Conservation (phyloP, 2,113 vertebrate genomes). For the Ceyx margarethae region DNA sequence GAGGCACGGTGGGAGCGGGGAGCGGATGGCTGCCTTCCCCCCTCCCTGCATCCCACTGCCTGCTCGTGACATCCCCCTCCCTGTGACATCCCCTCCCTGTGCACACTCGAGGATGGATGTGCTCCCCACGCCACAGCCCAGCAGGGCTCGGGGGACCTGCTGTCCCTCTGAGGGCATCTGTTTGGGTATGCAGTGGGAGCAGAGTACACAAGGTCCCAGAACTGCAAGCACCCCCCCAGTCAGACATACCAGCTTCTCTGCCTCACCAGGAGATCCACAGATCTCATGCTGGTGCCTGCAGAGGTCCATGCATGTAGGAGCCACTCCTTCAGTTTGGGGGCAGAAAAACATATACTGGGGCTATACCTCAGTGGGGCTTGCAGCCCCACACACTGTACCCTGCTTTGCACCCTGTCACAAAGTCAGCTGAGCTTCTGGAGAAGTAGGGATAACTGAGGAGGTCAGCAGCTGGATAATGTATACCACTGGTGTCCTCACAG, state of each 20-base stretch:
- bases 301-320: neutral
- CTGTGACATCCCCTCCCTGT: neutral
- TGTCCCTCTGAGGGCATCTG: neutral
- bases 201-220: rapidly evolving
- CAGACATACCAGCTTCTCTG: neutral
- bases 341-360: neutral
- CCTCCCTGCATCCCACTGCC: neutral
- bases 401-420: neutral
- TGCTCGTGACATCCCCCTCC: neutral
- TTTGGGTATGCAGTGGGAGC: neutral
- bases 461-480: neutral
- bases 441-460: neutral
- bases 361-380: rapidly evolving
- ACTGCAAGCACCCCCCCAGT: neutral
- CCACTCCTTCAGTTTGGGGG: rapidly evolving
- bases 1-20: neutral
- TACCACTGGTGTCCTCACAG: neutral
- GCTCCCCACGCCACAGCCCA: neutral
- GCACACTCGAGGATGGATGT: rapidly evolving
- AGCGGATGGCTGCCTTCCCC: neutral
- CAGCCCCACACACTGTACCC: rapidly evolving
- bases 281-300: neutral
- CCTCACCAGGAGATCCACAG: neutral
- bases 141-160: neutral
- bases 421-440: neutral